A percentile compares a stretch with the other conserved stretches of the same genome.
Conservation (phyloP, 2,113 vertebrate species). For the Peromyscus maniculatus region DNA sequence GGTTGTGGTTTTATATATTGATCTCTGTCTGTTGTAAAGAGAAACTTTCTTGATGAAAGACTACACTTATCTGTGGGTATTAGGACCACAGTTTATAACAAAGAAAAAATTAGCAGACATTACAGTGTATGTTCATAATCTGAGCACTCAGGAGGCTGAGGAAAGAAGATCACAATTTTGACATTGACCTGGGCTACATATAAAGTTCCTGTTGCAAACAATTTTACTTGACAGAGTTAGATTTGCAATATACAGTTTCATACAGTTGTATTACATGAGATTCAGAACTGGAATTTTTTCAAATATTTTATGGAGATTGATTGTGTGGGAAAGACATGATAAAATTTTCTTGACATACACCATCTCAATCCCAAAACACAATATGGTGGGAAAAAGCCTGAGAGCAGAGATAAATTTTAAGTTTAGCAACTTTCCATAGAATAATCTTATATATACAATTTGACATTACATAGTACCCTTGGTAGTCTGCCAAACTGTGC, state of each 20-base stretch:
- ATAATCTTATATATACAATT: background rate
- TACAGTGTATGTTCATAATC: background rate
- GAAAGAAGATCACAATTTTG: background rate
- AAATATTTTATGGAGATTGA: slow-evolving; percentile 10
- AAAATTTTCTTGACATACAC: slow-evolving; percentile 3
- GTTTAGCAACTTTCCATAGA: background rate
- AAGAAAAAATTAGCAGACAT: background rate
- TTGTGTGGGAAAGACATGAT: background rate
- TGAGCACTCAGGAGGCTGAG: background rate
- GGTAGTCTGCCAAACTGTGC: background rate
- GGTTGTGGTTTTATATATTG: background rate
- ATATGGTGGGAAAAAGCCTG: background rate
- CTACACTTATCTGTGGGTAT: background rate
- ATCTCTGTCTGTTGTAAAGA: background rate
- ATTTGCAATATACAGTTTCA: background rate
- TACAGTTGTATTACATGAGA: background rate
- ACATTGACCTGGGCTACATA: background rate
- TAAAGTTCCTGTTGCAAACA: background rate
- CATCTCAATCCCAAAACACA: background rate
- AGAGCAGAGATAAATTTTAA: slow-evolving; percentile 10
- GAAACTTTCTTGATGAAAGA: background rate
- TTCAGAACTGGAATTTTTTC: background rate
- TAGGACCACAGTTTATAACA: background rate
- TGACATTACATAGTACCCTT: background rate
- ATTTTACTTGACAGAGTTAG: background rate